Percentiles rank a stretch among this genome's conserved stretches.
phyloP scores from a whole-genome alignment of 2,113 vertebrate species.

The Psephotus haematonotus region DNA sequence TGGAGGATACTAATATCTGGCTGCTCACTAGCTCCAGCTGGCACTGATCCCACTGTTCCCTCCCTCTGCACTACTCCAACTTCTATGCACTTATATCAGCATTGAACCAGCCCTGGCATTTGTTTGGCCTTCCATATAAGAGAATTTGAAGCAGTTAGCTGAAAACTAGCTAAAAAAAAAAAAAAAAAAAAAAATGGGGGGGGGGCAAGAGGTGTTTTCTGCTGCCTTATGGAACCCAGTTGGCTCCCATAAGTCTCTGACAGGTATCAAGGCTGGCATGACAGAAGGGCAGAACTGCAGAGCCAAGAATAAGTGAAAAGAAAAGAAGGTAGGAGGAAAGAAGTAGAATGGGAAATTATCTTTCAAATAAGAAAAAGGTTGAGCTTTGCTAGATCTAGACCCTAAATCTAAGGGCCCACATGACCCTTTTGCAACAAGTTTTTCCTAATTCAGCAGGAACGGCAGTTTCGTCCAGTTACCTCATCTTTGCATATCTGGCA shows the following conservation, averaged over 20 bases:
- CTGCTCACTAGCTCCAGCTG: neutral
- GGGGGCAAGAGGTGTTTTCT: neutral
- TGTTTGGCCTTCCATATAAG: neutral
- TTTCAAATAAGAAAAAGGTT: neutral
- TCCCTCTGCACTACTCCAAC: neutral
- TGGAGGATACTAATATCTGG: neutral
- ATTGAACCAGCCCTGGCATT: neutral
- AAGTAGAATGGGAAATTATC: neutral
- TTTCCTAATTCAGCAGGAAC: neutral
- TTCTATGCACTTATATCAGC: neutral
- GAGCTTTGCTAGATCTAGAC: neutral
- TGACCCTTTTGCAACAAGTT: neutral
- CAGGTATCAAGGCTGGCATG: neutral
- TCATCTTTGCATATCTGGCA: neutral
- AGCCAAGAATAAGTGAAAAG: neutral
- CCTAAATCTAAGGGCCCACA: neutral
- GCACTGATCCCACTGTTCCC: neutral
- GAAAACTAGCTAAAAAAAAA: neutral
- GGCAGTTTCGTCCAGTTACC: neutral
- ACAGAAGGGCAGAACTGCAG: neutral
- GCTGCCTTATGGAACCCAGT: neutral
- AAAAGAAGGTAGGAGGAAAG: neutral
- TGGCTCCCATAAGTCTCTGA: neutral
- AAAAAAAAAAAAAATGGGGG: fast-evolving
- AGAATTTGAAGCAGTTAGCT: neutral